These are phyloP conservation scores for Candoia aspera DNA, from an alignment of 2,113 vertebrate species.

Conservation along the genomic window DNA sequence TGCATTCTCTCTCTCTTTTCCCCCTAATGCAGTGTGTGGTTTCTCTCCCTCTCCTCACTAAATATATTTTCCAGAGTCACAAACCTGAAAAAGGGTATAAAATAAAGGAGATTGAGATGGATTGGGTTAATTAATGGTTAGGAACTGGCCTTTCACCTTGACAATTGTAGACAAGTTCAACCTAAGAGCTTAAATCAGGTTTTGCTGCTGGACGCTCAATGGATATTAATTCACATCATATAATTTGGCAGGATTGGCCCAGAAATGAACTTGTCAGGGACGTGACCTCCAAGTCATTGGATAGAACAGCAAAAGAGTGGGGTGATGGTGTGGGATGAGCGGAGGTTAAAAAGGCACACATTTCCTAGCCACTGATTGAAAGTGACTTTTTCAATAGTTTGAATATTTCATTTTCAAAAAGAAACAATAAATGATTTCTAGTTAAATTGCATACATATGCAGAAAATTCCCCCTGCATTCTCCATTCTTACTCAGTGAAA, in stretches of 20 bases:
- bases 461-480: background rate
- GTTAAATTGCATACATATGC: background rate
- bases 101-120: slow-evolving; percentile 77
- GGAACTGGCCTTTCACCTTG: slow-evolving; percentile 75
- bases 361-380: slow-evolving; percentile 38
- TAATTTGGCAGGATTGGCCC: slow-evolving; percentile 78
- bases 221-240: slow-evolving; percentile 81
- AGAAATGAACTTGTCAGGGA: slow-evolving; percentile 78
- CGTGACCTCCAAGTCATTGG: slow-evolving; percentile 66
- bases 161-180: slow-evolving; percentile 76
- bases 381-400: background rate
- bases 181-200: slow-evolving; percentile 79
- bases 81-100: slow-evolving; percentile 71
- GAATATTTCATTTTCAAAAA: background rate
- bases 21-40: slow-evolving; percentile 41
- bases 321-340: background rate
- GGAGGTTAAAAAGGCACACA: slow-evolving; percentile 19
- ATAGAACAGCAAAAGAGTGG: slow-evolving; percentile 46
- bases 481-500: background rate
- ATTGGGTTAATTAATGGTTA: slow-evolving; percentile 78
- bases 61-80: slow-evolving; percentile 68
- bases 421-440: background rate
- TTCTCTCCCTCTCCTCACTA: slow-evolving; percentile 50
- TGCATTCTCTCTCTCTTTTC: slow-evolving; percentile 17
- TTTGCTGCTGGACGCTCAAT: slow-evolving; percentile 71